A percentile compares a stretch with the other conserved stretches of the same genome.
phyloP scores from a whole-genome alignment of 2,113 vertebrate species.

The Dasyurus viverrinus region DNA sequence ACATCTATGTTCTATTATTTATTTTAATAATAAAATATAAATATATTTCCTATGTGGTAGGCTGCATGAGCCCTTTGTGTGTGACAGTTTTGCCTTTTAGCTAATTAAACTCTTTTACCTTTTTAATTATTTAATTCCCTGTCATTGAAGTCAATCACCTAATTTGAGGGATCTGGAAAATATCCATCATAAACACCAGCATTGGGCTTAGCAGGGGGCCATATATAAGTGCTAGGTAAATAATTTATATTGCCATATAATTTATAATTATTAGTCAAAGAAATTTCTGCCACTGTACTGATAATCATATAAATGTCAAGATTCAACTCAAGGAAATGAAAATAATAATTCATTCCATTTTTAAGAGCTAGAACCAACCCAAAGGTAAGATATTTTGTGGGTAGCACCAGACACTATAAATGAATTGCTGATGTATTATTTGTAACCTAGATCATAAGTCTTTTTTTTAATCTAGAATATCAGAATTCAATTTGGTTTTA shows the following conservation, averaged over 20 bases:
- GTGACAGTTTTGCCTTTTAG: no score
- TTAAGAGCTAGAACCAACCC: background rate
- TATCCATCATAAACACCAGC: background rate
- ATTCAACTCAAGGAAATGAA: slow-evolving; percentile 5
- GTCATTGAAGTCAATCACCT: background rate
- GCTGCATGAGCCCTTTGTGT: no score
- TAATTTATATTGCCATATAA: background rate
- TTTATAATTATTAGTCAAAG: slow-evolving; percentile 9
- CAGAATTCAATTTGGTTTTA: background rate
- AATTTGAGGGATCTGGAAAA: background rate
- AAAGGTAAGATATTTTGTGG: background rate
- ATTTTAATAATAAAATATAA: no score
- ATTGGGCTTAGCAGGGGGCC: background rate
- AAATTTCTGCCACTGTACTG: background rate
- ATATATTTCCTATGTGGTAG: no score
- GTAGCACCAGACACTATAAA: background rate
- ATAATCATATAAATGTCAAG: background rate
- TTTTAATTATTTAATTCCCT: no score
- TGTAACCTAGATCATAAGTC: background rate
- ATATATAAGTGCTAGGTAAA: background rate
- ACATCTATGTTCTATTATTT: no score
- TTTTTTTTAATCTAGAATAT: background rate
- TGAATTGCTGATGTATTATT: background rate
- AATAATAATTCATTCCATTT: slow-evolving; percentile 9
- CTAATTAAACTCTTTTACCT: no score